Evolutionary conservation across 2,888 invertebrate species (phyloP), one percentile per base, ranked within the genome.

Genomic region (Agriopis marginaria): DNA sequence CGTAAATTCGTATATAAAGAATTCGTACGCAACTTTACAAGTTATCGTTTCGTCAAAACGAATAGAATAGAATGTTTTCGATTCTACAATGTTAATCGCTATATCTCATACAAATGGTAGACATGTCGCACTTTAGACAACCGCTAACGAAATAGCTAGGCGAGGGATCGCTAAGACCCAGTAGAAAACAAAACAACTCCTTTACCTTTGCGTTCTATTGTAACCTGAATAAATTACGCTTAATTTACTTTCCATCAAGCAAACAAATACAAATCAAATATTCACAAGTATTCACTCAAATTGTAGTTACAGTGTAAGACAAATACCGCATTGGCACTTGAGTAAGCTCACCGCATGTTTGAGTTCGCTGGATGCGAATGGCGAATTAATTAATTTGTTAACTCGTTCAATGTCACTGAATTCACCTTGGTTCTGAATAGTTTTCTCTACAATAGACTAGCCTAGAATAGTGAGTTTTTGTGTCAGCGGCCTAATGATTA

Each of bases 271-370:
- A 23, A 53, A 60, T 66, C 12, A 60, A 66, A 61, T 60, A 66
- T 66, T 66, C 66, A 66, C 40, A n/a, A 61, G 54, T 61, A 49
- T 61, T 66, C 66, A 60, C 40, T 53, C 45, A 50, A 60, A 55
- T 59, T 32, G 62, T 64, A 58, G 65, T 65, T 63, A 51, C 63
- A 50, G 59, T 40, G 60, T 45, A 64, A 64, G 55, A 64, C 61
- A 69, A 69, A 69, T 44, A 69, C 61, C 63, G 47, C 68, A 68
- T 55, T 65, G 60, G 61, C 61, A 51, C 64, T 65, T 51, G 61
- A 51, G 64, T 40, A 53, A 63, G 54, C 56, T 58, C 55, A n/a
- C 14, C 39, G 53, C 11, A 42, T 69, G 61, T 69, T 64, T 60
- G 59, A 60, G 53, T 55, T 54, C 50, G 11, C 50, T 58, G 51